phyloP scores from a whole-genome alignment of 2,797 vertebrate species.

The Galaxias olidus region DNA sequence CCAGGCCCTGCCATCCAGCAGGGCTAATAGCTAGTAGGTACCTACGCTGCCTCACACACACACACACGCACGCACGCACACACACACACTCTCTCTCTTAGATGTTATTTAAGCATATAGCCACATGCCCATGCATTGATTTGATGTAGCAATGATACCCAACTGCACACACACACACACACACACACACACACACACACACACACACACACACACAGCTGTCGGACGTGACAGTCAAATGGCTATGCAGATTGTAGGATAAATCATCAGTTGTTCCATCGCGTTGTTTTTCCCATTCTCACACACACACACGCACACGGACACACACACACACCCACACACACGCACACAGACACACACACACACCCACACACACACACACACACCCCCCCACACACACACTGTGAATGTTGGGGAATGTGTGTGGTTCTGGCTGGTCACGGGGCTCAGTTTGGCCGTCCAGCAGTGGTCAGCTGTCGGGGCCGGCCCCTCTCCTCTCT shows the following conservation, averaged over 20 bases:
- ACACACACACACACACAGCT: slow-evolving; percentile 45
- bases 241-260: slow-evolving; percentile 46
- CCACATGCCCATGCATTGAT: neutral
- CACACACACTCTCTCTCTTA: neutral
- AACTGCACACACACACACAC: neutral
- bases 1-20: too few relatives aligned
- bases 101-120: neutral
- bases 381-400: slow-evolving; percentile 7
- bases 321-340: neutral
- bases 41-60: too few relatives aligned
- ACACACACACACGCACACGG: slow-evolving; percentile 8
- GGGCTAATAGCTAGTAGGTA: too few relatives aligned
- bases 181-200: slow-evolving; percentile 8
- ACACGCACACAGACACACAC: neutral
- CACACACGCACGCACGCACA: neutral
- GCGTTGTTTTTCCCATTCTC: neutral
- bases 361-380: slow-evolving; percentile 20
- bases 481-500: slow-evolving; percentile 3
- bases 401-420: slow-evolving; percentile 27
- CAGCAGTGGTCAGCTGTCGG: slow-evolving; percentile 58
- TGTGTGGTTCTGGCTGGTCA: slow-evolving; percentile 24
- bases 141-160: neutral
- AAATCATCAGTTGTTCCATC: slow-evolving; percentile 50
- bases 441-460: slow-evolving; percentile 34
- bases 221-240: slow-evolving; percentile 38